These are phyloP conservation scores for Hydrophis major DNA, from an alignment of 2,797 vertebrate species.

Conservation along the genomic window DNA sequence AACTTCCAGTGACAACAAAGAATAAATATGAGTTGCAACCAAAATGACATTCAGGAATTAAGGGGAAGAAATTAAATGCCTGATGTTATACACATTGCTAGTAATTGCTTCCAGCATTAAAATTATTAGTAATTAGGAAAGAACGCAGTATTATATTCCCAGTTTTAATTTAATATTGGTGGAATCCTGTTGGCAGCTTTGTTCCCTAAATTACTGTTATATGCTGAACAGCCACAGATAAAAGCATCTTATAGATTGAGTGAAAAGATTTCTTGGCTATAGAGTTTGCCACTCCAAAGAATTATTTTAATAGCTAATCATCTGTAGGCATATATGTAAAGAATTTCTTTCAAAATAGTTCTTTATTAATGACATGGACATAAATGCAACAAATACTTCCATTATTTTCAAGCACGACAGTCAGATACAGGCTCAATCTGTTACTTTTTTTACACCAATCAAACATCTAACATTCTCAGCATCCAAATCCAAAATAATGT, in stretches of 20 bases:
- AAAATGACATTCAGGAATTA: slow-evolving; percentile 32
- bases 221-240: neutral
- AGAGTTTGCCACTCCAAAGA: slow-evolving; percentile 38
- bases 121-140: neutral
- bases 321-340: slow-evolving; percentile 25
- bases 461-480: slow-evolving; percentile 15
- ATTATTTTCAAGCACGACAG: slow-evolving; percentile 12
- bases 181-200: neutral
- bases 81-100: slow-evolving; percentile 42
- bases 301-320: slow-evolving; percentile 31
- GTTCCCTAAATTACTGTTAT: neutral
- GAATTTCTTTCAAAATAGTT: slow-evolving; percentile 45
- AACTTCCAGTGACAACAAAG: slow-evolving; percentile 24
- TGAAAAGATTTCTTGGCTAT: slow-evolving; percentile 33
- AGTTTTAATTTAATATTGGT: neutral
- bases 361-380: slow-evolving; percentile 55
- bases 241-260: neutral
- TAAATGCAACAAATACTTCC: neutral
- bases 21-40: slow-evolving; percentile 24
- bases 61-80: slow-evolving; percentile 17
- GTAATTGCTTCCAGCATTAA: slow-evolving; percentile 4
- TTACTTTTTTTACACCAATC: neutral
- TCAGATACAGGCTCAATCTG: neutral
- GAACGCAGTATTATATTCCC: neutral
- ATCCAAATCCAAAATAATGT: neutral